phyloP scores from a whole-genome alignment of 1,140 invertebrate genomes.

The Drosophila novamexicana region DNA sequence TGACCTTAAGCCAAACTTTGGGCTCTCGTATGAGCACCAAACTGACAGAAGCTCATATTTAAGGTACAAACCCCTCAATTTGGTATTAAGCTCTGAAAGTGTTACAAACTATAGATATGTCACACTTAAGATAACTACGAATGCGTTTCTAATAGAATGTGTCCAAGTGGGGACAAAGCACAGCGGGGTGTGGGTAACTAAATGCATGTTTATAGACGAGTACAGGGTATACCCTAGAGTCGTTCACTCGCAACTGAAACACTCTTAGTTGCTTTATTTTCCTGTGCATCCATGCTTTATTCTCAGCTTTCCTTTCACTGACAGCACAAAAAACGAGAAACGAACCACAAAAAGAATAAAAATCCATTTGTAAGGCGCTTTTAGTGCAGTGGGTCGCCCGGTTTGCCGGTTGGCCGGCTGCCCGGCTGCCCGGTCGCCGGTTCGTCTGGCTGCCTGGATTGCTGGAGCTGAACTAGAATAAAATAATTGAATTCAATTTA shows the following conservation, averaged over 20 bases:
- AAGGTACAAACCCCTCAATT: too few relatives aligned
- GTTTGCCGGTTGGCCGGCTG: background rate
- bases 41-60: too few relatives aligned
- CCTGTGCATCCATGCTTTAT: constrained; percentile 5
- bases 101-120: too few relatives aligned
- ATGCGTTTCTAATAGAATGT: too few relatives aligned
- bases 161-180: too few relatives aligned
- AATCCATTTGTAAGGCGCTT: constrained; percentile 54
- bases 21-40: too few relatives aligned
- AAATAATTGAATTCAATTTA: constrained; percentile 55
- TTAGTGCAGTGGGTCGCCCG: constrained; percentile 9
- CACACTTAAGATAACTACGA: too few relatives aligned
- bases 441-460: constrained; percentile 4
- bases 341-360: constrained; percentile 33
- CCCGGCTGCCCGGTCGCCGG: background rate
- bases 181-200: background rate
- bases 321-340: constrained; percentile 22
- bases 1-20: too few relatives aligned
- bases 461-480: constrained; percentile 20
- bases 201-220: too few relatives aligned
- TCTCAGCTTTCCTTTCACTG: constrained; percentile 9
- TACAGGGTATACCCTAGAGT: background rate
- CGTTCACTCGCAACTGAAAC: background rate
- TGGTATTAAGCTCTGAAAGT: too few relatives aligned
- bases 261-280: background rate